Conservation (phyloP, 2,888 invertebrate genomes). For the Aphidoletes aphidimyza region DNA sequence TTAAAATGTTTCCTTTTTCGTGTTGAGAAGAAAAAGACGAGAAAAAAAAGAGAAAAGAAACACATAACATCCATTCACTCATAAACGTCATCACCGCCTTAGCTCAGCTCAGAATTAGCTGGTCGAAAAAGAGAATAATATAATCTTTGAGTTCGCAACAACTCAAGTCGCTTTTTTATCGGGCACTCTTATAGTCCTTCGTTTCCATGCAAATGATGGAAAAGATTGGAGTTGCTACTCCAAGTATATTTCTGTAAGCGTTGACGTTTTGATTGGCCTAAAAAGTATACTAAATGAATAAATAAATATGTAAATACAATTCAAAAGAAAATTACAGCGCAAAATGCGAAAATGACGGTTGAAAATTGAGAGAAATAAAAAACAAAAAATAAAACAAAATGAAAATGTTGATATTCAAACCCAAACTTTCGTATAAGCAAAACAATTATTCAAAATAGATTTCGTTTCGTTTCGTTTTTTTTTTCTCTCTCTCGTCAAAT, state of each 20-base stretch:
- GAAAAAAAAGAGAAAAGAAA: no score
- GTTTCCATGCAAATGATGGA: not conserved
- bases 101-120: not conserved
- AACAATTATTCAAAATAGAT: slow-evolving; percentile 38
- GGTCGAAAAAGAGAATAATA: no score
- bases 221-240: no score
- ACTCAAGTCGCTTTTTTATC: not conserved
- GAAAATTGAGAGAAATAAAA: not conserved
- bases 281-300: slow-evolving; percentile 48
- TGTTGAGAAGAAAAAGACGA: no score
- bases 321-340: not conserved
- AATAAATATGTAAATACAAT: slow-evolving; percentile 36
- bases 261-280: slow-evolving; percentile 46
- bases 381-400: not conserved
- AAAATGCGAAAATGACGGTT: not conserved
- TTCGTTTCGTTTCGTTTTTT: no score
- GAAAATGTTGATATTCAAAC: not conserved
- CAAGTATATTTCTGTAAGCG: not conserved
- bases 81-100: not conserved
- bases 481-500: no score
- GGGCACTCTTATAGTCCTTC: not conserved
- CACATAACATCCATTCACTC: slow-evolving; percentile 13
- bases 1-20: not conserved
- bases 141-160: not conserved
- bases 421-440: not conserved